Evolutionary conservation across 2,797 vertebrate species (phyloP).

Genomic region (Ptychobarbus kaznakovi): DNA sequence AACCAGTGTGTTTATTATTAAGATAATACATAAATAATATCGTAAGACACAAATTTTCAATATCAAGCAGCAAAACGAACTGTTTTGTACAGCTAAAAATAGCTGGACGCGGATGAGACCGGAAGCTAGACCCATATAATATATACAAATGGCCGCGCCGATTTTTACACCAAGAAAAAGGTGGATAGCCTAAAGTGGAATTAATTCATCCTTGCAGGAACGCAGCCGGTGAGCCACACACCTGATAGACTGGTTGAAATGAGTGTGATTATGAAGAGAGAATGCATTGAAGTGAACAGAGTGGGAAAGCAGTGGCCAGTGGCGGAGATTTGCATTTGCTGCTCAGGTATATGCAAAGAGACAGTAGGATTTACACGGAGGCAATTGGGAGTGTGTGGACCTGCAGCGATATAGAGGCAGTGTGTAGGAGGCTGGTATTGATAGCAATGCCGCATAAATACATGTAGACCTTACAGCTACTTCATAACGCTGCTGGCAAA

Average conservation of each 20-base stretch:
- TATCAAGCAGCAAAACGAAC: too few species aligned
- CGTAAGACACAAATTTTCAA: too few species aligned
- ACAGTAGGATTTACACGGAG: conserved; percentile 40
- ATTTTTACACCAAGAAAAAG: too few species aligned
- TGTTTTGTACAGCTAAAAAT: too few species aligned
- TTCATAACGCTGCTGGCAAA: conserved; percentile 48
- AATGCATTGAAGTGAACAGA: conserved; percentile 1
- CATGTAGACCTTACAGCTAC: conserved; percentile 49
- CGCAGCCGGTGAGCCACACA: neutral
- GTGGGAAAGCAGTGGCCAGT: conserved; percentile 31
- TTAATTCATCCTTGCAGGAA: neutral
- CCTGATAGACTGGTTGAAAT: conserved; percentile 13
- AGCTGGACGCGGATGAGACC: too few species aligned
- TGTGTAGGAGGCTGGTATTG: conserved; percentile 61
- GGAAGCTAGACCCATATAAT: too few species aligned
- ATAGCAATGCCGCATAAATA: conserved; percentile 58
- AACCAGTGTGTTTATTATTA: too few species aligned
- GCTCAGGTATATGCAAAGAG: conserved; percentile 57
- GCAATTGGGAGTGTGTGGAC: conserved; percentile 52
- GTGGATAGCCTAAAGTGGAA: neutral
- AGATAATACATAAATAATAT: too few species aligned
- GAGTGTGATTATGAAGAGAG: neutral
- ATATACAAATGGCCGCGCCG: too few species aligned
- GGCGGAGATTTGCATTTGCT: conserved; percentile 50
- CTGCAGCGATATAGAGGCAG: conserved; percentile 40